phyloP scores from a whole-genome alignment of 1,140 invertebrate species.

The Drosophila busckii region DNA sequence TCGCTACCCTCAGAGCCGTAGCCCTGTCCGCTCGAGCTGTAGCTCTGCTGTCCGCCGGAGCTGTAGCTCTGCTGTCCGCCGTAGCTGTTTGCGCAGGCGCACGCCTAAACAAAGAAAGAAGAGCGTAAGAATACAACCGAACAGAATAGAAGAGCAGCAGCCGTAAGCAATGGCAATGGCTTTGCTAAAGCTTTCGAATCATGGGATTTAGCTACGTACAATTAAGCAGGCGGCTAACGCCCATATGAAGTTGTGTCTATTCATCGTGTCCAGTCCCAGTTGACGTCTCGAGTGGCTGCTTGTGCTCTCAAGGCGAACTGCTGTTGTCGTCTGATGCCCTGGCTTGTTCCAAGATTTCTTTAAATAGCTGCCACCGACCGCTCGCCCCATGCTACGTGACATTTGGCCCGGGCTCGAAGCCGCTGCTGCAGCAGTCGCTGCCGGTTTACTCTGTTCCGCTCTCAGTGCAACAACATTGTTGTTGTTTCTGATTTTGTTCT shows the following conservation, averaged over 20 bases:
- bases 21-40: slow-evolving; percentile 38
- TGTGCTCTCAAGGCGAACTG: slow-evolving; percentile 58
- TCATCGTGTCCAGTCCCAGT: slow-evolving; percentile 67
- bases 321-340: slow-evolving; percentile 68
- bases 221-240: slow-evolving; percentile 70
- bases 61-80: slow-evolving; percentile 43
- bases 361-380: slow-evolving; percentile 62
- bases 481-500: slow-evolving; percentile 3
- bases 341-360: slow-evolving; percentile 50
- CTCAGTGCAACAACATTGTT: slow-evolving; percentile 19
- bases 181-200: neutral
- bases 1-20: slow-evolving; percentile 28
- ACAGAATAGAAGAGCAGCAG: slow-evolving; percentile 1
- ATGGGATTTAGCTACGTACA: slow-evolving; percentile 49
- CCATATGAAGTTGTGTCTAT: slow-evolving; percentile 62
- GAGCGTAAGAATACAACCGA: neutral
- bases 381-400: slow-evolving; percentile 58
- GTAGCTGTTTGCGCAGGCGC: slow-evolving; percentile 55
- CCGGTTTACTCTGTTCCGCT: slow-evolving; percentile 42
- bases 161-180: neutral
- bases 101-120: slow-evolving; percentile 42
- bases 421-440: slow-evolving; percentile 29
- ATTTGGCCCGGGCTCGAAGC: slow-evolving; percentile 47
- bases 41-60: slow-evolving; percentile 26
- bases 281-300: slow-evolving; percentile 33